Percentiles rank a stretch among this genome's conserved stretches.
phyloP scores from a whole-genome alignment of 2,113 vertebrate species.

The Channa argus region DNA sequence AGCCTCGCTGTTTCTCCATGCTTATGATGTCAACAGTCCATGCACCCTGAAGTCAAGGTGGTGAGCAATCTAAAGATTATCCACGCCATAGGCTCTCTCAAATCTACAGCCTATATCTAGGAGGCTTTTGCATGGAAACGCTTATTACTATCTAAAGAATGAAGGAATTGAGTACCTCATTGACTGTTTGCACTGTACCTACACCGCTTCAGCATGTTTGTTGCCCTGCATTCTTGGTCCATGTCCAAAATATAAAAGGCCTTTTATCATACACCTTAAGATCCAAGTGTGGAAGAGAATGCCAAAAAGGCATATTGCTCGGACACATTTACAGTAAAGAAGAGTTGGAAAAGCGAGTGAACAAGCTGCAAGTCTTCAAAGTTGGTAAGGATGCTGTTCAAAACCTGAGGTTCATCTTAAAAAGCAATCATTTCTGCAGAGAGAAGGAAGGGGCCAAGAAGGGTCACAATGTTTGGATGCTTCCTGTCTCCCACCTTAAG shows the following conservation, averaged over 20 bases:
- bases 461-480: not conserved
- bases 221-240: slow-evolving; percentile 31
- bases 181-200: slow-evolving; percentile 85
- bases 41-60: slow-evolving; percentile 83
- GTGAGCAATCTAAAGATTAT: slow-evolving; percentile 85
- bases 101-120: slow-evolving; percentile 82
- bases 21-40: slow-evolving; percentile 62
- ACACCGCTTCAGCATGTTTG: slow-evolving; percentile 79
- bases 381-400: not conserved
- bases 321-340: slow-evolving; percentile 77
- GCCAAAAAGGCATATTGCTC: slow-evolving; percentile 43
- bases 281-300: slow-evolving; percentile 3
- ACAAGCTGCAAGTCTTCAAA: not conserved
- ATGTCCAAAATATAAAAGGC: slow-evolving; percentile 50
- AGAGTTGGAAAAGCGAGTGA: slow-evolving; percentile 37
- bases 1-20: slow-evolving; percentile 37
- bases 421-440: slow-evolving; percentile 4
- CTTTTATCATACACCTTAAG: slow-evolving; percentile 63
- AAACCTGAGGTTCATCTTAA: not conserved
- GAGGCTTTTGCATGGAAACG: slow-evolving; percentile 87
- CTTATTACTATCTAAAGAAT: slow-evolving; percentile 88
- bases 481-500: not conserved
- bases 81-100: slow-evolving; percentile 83
- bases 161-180: slow-evolving; percentile 83
- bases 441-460: not conserved